Percentiles rank a stretch among this genome's conserved stretches.
phyloP scores from a whole-genome alignment of 2,888 invertebrate genomes.

The Eupithecia tripunctaria region DNA sequence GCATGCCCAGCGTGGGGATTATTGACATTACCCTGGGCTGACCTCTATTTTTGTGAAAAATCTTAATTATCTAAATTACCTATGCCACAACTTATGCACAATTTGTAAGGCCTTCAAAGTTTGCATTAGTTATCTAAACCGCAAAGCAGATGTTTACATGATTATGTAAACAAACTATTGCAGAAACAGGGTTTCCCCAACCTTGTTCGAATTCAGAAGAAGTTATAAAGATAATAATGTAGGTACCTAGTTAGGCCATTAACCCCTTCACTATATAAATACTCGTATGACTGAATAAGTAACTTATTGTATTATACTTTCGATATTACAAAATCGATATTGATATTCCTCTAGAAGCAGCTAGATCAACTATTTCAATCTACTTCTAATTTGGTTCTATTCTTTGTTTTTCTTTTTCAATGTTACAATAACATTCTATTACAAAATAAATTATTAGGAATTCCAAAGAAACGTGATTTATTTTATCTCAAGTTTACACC shows the following conservation, averaged over 20 bases:
- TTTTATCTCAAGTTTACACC: constrained; percentile 5
- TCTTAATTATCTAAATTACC: too few species aligned
- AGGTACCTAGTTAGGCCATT: not conserved
- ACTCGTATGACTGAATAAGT: too few species aligned
- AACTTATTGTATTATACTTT: not conserved
- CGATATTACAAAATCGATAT: not conserved
- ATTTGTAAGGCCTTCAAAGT: not conserved
- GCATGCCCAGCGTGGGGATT: too few species aligned
- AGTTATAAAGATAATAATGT: not conserved
- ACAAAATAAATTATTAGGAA: not conserved
- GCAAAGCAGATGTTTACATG: constrained; percentile 10
- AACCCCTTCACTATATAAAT: not conserved
- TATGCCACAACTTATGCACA: not conserved
- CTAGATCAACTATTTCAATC: not conserved
- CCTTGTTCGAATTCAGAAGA: constrained; percentile 15
- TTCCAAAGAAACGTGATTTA: constrained; percentile 2
- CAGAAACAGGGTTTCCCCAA: constrained; percentile 22
- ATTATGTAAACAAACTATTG: constrained; percentile 2
- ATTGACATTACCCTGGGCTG: too few species aligned
- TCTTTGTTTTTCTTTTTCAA: not conserved
- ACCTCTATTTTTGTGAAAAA: too few species aligned
- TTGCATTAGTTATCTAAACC: constrained; percentile 6
- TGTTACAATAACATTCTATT: not conserved
- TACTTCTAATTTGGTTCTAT: not conserved
- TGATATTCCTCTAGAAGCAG: not conserved